Evolutionary conservation across 2,888 invertebrate genomes (phyloP).

Genomic region (Baronia brevicornis): DNA sequence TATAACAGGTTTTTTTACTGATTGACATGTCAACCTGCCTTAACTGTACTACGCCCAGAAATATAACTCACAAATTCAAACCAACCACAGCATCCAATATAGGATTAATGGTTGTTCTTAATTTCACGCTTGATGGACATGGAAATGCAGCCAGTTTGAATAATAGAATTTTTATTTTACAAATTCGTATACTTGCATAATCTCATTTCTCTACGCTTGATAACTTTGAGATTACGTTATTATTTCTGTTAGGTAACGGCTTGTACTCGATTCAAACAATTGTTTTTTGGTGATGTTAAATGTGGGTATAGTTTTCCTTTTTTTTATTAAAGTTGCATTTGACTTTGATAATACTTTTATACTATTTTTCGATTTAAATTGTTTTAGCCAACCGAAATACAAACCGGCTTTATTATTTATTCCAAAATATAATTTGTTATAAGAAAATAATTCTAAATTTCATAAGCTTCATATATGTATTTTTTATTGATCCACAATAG

Average conservation of each 20-base stretch:
- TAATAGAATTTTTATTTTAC: conserved; percentile 17
- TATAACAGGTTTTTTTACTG: no score
- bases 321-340: background rate
- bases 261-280: background rate
- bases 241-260: conserved; percentile 8
- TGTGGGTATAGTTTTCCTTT: background rate
- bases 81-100: conserved; percentile 18
- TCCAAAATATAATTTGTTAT: no score
- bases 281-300: conserved; percentile 1
- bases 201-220: conserved; percentile 7
- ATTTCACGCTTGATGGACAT: conserved; percentile 46
- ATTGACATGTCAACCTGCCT: no score
- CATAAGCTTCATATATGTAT: no score
- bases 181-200: conserved; percentile 14
- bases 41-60: no score
- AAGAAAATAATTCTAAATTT: no score
- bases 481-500: no score
- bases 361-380: no score
- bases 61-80: conserved; percentile 12
- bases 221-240: conserved; percentile 1
- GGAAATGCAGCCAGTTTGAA: conserved; percentile 29
- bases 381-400: no score
- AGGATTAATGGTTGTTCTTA: conserved; percentile 32
- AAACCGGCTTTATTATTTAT: no score
- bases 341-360: no score